phyloP scores from a whole-genome alignment of 64 coral and sea anemone species.

The Catalaphyllia jardinei region DNA sequence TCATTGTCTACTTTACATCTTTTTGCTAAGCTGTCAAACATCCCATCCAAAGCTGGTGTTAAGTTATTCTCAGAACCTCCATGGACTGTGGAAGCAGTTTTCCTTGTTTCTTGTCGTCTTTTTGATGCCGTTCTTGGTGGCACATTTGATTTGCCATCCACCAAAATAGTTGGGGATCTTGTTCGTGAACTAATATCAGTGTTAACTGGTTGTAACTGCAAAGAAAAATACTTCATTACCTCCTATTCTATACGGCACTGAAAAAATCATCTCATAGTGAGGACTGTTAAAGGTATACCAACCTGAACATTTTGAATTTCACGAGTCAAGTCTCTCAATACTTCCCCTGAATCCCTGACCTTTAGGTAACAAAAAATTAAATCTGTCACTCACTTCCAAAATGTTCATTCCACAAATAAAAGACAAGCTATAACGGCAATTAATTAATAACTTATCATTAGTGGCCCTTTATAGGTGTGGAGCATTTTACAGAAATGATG shows the following conservation, averaged over 20 bases:
- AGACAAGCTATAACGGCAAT: conserved; percentile 40
- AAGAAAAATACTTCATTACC: conserved; percentile 55
- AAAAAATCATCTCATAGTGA: conserved; percentile 10
- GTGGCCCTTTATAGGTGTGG: conserved; percentile 22
- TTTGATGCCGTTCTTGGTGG: conserved; percentile 18
- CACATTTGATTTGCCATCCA: conserved; percentile 37
- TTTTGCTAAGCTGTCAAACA: conserved; percentile 76
- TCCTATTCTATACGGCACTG: conserved; percentile 7
- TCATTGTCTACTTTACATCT: conserved; percentile 69
- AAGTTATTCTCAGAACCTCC: conserved; percentile 58
- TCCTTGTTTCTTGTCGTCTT: conserved; percentile 61
- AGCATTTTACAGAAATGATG: conserved; percentile 50
- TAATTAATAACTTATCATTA: conserved; percentile 29
- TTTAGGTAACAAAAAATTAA: conserved; percentile 41
- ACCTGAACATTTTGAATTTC: conserved; percentile 54
- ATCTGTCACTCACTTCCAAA: conserved; percentile 57
- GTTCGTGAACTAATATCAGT: conserved; percentile 53
- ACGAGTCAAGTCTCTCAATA: conserved; percentile 46
- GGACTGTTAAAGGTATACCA: conserved; percentile 21
- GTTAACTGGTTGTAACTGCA: conserved; percentile 48
- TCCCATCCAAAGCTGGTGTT: conserved; percentile 48
- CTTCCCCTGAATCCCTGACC: conserved; percentile 47
- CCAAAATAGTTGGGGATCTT: conserved; percentile 53
- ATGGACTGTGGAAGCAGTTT: conserved; percentile 42
- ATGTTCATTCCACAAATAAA: conserved; percentile 51